These are phyloP conservation scores for Lasioglossum pauxillum DNA, from an alignment of 2,888 invertebrate genomes.

Conservation along the genomic window DNA sequence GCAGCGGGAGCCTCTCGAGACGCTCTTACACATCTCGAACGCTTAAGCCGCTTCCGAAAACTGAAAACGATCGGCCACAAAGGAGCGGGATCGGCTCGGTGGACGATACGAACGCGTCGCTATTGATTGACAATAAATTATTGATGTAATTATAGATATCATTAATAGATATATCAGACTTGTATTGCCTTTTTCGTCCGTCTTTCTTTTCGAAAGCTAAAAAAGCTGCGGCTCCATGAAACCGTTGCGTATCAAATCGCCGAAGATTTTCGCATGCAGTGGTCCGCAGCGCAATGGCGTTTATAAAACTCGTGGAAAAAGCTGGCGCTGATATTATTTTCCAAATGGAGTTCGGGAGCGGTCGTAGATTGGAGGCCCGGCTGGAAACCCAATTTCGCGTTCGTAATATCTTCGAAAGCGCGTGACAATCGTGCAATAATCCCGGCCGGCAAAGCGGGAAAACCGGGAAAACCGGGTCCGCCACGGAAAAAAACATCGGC, in stretches of 20 bases:
- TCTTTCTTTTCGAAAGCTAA: not conserved
- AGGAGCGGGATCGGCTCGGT: not conserved
- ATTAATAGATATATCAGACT: not conserved
- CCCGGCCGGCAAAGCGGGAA: conserved; percentile 21
- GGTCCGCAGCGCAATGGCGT: not conserved
- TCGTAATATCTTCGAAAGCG: conserved; percentile 52
- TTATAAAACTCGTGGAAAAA: conserved; percentile 6
- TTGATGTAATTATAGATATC: not conserved
- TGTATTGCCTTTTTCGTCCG: too few species aligned
- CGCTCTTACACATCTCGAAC: conserved; percentile 71
- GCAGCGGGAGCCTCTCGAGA: conserved; percentile 73
- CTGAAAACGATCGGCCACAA: not conserved
- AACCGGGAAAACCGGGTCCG: conserved; percentile 23
- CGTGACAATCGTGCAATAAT: conserved; percentile 48
- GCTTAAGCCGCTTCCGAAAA: conserved; percentile 63
- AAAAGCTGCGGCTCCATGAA: not conserved
- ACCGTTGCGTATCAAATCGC: not conserved
- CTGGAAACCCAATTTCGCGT: conserved; percentile 51
- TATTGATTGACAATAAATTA: not conserved
- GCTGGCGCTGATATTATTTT: not conserved
- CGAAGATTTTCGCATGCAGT: not conserved
- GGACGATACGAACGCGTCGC: not conserved
- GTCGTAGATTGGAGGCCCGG: conserved; percentile 4
- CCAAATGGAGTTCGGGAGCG: conserved; percentile 2
- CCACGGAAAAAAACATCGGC: conserved; percentile 14